These are phyloP conservation scores for Drosophila cyrtoloma DNA, from an alignment of 2,888 invertebrate genomes.

Conservation along the genomic window DNA sequence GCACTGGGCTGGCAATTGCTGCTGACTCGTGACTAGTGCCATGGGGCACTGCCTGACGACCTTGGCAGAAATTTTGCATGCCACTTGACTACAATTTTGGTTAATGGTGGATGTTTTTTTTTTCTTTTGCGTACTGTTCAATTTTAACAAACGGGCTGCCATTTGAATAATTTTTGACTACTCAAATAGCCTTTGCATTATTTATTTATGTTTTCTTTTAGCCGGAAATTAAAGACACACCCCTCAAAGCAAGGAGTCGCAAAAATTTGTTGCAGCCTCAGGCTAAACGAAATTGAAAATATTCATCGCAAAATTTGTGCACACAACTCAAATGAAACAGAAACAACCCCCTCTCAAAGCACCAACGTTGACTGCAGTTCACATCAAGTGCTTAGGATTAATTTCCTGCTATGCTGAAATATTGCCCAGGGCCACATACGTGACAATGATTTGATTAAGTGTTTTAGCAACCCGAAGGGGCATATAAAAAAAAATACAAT, in stretches of 20 bases:
- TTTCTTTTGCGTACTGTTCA: slow-evolving; percentile 20
- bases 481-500: slow-evolving; percentile 12
- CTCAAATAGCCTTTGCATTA: slow-evolving; percentile 57
- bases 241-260: slow-evolving; percentile 35
- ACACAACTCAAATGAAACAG: slow-evolving; percentile 16
- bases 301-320: slow-evolving; percentile 59
- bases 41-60: background rate
- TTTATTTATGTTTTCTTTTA: slow-evolving; percentile 36
- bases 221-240: slow-evolving; percentile 72
- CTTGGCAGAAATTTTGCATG: slow-evolving; percentile 25
- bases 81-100: slow-evolving; percentile 7
- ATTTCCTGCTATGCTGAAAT: slow-evolving; percentile 70
- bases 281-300: slow-evolving; percentile 77
- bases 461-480: slow-evolving; percentile 6
- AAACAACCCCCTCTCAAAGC: slow-evolving; percentile 19
- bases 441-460: slow-evolving; percentile 80
- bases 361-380: slow-evolving; percentile 55
- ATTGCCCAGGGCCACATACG: slow-evolving; percentile 58
- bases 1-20: background rate
- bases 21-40: slow-evolving; percentile 21
- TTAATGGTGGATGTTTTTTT: slow-evolving; percentile 8
- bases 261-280: slow-evolving; percentile 56
- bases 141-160: slow-evolving; percentile 62
- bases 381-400: slow-evolving; percentile 70
- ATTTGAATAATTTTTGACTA: slow-evolving; percentile 62